phyloP scores from a whole-genome alignment of 1,140 invertebrate species.

The Halyomorpha halys region DNA sequence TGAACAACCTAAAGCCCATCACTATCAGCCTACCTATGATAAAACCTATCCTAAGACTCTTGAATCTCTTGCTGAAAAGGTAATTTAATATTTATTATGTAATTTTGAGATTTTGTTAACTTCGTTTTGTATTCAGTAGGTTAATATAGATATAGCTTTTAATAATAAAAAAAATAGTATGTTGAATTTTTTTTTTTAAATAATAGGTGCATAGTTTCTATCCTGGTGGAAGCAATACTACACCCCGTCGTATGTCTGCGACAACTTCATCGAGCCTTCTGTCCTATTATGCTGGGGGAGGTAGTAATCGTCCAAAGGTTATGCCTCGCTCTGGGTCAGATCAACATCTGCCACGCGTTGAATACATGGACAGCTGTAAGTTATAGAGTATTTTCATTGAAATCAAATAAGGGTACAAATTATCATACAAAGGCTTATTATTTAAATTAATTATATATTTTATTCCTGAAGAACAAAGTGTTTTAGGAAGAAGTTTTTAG shows the following conservation, averaged over 20 bases:
- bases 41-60: constrained; percentile 80
- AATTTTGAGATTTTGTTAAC: no score
- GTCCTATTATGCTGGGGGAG: constrained; percentile 33
- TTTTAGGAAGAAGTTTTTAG: no score
- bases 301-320: constrained; percentile 39
- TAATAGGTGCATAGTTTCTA: constrained; percentile 65
- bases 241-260: constrained; percentile 47
- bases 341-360: constrained; percentile 69
- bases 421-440: no score
- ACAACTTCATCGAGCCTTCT: constrained; percentile 30
- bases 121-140: no score
- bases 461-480: no score
- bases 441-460: no score
- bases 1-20: constrained; percentile 72
- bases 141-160: not conserved
- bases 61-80: constrained; percentile 78
- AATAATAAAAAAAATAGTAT: no score
- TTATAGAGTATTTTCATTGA: not conserved
- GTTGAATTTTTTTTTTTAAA: no score
- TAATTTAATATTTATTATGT: constrained; percentile 32
- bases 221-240: constrained; percentile 43
- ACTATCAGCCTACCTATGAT: constrained; percentile 60
- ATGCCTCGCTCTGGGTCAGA: constrained; percentile 75
- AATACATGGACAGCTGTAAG: constrained; percentile 51
- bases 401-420: no score